Percentiles rank a stretch among this genome's conserved stretches.
phyloP scores from a whole-genome alignment of 2,113 vertebrate genomes.

The Ammospiza nelsoni region DNA sequence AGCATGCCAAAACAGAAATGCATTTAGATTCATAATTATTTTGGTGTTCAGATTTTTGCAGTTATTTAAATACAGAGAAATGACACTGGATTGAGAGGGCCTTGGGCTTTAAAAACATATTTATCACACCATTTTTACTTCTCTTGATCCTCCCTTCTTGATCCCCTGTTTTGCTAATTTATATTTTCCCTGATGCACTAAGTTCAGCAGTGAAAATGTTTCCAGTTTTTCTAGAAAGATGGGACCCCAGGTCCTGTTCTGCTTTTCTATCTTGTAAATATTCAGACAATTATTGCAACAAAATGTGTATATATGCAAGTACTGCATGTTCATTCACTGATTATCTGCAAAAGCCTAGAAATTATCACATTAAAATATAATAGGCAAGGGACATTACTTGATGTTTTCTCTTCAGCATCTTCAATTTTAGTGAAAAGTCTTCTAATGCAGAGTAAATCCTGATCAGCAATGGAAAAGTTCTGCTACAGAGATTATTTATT shows the following conservation, averaged over 20 bases:
- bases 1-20: neutral
- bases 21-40: neutral
- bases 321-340: accelerated
- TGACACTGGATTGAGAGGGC: neutral
- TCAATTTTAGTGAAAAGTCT: neutral
- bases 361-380: neutral
- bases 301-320: neutral
- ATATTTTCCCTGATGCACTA: neutral
- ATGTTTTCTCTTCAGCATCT: neutral
- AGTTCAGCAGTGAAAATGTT: neutral
- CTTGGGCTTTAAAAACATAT: neutral
- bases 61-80: neutral
- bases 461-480: neutral
- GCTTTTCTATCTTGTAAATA: neutral
- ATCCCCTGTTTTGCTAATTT: neutral
- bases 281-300: neutral
- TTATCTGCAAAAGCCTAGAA: neutral
- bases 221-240: neutral
- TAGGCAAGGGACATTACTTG: neutral
- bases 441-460: neutral
- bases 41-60: neutral
- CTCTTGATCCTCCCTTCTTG: neutral
- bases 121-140: neutral
- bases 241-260: neutral
- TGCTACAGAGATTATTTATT: neutral